Evolutionary conservation across 2,888 invertebrate genomes (phyloP).

Genomic region (Calephelis perditalis): DNA sequence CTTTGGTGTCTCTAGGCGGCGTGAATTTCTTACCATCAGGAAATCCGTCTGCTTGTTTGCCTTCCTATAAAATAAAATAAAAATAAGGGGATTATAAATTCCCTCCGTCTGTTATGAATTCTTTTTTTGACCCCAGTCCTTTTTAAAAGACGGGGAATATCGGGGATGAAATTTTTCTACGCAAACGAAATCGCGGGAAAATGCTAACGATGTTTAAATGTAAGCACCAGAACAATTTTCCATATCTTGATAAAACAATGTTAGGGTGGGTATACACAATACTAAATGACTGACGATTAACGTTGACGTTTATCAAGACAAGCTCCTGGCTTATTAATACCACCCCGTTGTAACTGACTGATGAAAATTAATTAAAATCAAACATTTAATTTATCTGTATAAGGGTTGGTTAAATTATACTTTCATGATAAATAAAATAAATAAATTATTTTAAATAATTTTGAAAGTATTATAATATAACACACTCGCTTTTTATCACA

Average conservation of each 20-base stretch:
- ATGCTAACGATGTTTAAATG: no score
- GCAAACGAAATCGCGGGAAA: no score
- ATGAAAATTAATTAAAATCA: conserved; percentile 67
- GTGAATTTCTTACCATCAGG: no score
- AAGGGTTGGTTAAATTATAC: conserved; percentile 18
- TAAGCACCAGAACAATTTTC: neutral
- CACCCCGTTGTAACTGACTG: conserved; percentile 36
- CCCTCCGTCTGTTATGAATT: no score
- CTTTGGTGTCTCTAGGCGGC: no score
- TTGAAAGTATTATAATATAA: neutral
- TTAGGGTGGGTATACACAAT: conserved; percentile 37
- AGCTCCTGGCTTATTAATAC: conserved; percentile 56
- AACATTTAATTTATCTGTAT: conserved; percentile 48
- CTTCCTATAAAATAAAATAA: no score
- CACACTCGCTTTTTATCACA: no score
- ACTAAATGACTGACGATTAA: conserved; percentile 57
- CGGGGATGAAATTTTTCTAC: no score
- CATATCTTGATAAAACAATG: conserved; percentile 6
- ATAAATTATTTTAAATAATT: conserved; percentile 27
- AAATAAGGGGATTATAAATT: no score
- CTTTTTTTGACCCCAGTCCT: no score
- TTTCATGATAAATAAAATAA: conserved; percentile 22
- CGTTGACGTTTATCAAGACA: conserved; percentile 56
- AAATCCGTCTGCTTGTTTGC: no score
- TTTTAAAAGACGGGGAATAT: no score